Percentiles rank a stretch among this genome's conserved stretches.
Conservation (phyloP, 2,113 vertebrate genomes). For the Puntigrus tetrazona region DNA sequence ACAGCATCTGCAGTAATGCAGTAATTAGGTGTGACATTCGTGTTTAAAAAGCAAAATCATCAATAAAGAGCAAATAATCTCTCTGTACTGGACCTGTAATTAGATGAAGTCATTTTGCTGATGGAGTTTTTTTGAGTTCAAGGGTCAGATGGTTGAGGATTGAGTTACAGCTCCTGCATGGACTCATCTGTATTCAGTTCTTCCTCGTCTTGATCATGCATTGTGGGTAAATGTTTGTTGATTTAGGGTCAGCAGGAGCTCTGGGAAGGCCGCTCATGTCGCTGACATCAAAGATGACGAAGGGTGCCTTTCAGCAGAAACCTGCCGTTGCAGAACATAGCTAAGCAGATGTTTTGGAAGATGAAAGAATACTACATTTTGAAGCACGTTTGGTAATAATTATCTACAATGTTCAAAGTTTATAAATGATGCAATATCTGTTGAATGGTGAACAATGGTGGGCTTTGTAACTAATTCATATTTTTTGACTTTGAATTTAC, state of each 20-base stretch:
- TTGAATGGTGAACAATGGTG: neutral
- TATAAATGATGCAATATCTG: neutral
- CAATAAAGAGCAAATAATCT: neutral
- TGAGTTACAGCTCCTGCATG: slow-evolving; percentile 38
- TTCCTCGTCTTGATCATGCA: slow-evolving; percentile 46
- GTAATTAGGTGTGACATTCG: neutral
- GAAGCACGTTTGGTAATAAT: neutral
- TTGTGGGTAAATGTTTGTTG: slow-evolving; percentile 46
- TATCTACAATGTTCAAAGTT: neutral
- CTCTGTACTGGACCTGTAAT: neutral
- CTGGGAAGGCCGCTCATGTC: slow-evolving; percentile 38
- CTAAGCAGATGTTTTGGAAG: slow-evolving; percentile 22
- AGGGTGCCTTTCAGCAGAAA: slow-evolving; percentile 27
- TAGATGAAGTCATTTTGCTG: slow-evolving; percentile 15
- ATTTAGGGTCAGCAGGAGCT: slow-evolving; percentile 49
- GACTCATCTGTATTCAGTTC: slow-evolving; percentile 57
- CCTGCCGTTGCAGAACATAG: neutral
- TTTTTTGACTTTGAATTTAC: neutral
- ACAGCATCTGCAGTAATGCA: no score
- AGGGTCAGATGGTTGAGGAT: slow-evolving; percentile 52
- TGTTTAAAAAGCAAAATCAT: neutral
- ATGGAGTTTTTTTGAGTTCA: slow-evolving; percentile 15
- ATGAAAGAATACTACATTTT: neutral
- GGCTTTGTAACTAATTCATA: neutral
- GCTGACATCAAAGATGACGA: slow-evolving; percentile 49